phyloP scores from a whole-genome alignment of 2,113 vertebrate species.

The Myocastor coypus region DNA sequence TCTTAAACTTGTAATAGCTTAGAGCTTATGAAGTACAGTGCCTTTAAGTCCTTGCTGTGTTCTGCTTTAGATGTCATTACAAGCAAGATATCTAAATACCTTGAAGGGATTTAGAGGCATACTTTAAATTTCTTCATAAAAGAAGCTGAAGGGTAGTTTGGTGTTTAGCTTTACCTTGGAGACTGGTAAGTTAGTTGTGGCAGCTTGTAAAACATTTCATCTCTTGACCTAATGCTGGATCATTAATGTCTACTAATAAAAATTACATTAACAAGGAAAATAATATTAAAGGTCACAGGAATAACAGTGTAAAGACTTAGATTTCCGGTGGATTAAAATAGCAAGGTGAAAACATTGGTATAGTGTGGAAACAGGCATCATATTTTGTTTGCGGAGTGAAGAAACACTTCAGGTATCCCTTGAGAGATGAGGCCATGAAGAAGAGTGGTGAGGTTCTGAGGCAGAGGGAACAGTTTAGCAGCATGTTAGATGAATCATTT shows the following conservation, averaged over 20 bases:
- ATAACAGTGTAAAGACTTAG: not conserved
- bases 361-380: not conserved
- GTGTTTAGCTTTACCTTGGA: constrained; percentile 13
- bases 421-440: not conserved
- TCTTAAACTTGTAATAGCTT: constrained; percentile 45
- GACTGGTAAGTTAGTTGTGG: not conserved
- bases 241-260: constrained; percentile 56
- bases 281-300: constrained; percentile 12
- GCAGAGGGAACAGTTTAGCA: not conserved
- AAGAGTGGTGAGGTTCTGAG: not conserved
- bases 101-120: constrained; percentile 53
- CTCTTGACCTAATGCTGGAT: constrained; percentile 39
- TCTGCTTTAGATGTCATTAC: constrained; percentile 44
- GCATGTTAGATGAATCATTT: not conserved
- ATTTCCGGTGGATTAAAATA: constrained; percentile 18
- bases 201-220: not conserved
- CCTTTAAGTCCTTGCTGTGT: constrained; percentile 5
- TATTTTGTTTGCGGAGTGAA: not conserved
- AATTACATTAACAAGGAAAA: constrained; percentile 16
- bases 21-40: not conserved
- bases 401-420: not conserved
- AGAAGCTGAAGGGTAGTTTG: not conserved
- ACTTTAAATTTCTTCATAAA: constrained; percentile 52
- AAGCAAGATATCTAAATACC: constrained; percentile 38
- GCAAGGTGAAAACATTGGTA: not conserved